Conservation (phyloP, 2,113 vertebrate species). For the Corapipo altera region DNA sequence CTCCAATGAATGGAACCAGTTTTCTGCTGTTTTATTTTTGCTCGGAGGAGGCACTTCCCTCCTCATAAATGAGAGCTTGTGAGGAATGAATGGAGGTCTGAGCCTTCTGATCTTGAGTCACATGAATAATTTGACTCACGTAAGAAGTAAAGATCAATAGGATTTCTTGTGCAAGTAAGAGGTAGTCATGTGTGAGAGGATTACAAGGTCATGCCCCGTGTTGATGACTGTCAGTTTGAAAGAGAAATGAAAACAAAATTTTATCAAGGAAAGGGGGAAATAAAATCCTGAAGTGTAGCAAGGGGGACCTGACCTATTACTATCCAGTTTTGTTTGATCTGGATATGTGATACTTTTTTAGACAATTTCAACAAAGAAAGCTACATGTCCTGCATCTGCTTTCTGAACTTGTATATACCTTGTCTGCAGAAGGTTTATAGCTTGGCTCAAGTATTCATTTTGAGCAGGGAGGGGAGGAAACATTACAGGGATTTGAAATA, state of each 20-base stretch:
- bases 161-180: background rate
- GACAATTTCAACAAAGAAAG: conserved; percentile 39
- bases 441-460: conserved; percentile 75
- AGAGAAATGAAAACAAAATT: conserved; percentile 15
- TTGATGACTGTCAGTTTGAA: background rate
- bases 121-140: background rate
- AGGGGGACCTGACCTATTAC: background rate
- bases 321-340: background rate
- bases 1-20: background rate
- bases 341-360: background rate
- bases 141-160: conserved; percentile 15
- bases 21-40: background rate
- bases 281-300: background rate
- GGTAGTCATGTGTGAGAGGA: conserved; percentile 7
- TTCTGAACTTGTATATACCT: conserved; percentile 62
- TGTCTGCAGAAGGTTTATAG: conserved; percentile 68
- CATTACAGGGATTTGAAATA: conserved; percentile 77
- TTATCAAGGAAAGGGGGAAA: background rate
- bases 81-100: background rate
- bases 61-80: background rate
- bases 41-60: background rate
- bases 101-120: conserved; percentile 18
- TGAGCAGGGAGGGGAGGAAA: conserved; percentile 63
- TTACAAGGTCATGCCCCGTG: background rate
- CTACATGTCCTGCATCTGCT: conserved; percentile 56